Percentiles rank a stretch among this genome's conserved stretches.
Conservation (phyloP, 2,113 vertebrate genomes). For the Paramormyrops kingsleyae region DNA sequence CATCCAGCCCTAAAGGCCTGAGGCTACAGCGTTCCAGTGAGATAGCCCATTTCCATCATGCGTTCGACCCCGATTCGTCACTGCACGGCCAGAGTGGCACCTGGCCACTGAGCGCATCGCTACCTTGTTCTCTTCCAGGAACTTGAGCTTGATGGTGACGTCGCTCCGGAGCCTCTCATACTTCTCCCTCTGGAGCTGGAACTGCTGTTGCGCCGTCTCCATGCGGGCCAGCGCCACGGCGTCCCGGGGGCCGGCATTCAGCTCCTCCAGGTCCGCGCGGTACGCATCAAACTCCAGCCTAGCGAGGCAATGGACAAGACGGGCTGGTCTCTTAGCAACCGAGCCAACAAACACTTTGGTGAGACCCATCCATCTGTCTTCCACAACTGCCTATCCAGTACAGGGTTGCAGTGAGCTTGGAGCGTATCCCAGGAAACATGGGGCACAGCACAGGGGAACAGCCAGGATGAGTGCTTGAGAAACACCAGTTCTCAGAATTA, state of each 20-base stretch:
- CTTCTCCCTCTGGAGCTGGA: conserved; percentile 72
- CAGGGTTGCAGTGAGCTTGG: neutral
- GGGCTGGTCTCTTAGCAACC: neutral
- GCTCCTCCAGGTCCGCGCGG: conserved; percentile 85
- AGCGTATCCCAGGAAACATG: neutral
- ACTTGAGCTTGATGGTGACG: conserved; percentile 80
- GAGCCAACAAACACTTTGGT: neutral
- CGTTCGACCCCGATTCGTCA: neutral
- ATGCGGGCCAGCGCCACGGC: conserved; percentile 64
- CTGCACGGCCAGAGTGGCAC: neutral
- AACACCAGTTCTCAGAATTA: neutral
- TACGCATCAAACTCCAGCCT: conserved; percentile 84
- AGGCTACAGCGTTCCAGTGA: neutral
- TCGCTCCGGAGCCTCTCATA: conserved; percentile 74
- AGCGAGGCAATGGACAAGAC: neutral
- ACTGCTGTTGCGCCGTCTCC: conserved; percentile 72
- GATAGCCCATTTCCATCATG: neutral
- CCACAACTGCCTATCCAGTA: neutral
- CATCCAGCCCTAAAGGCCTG: neutral
- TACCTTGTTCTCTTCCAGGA: conserved; percentile 89
- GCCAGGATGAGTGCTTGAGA: neutral
- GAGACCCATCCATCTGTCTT: neutral
- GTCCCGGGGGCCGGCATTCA: conserved; percentile 76
- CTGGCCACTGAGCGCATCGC: neutral
- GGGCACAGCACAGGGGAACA: neutral